Conservation (phyloP, 2,797 vertebrate genomes). For the Cynopterus sphinx region DNA sequence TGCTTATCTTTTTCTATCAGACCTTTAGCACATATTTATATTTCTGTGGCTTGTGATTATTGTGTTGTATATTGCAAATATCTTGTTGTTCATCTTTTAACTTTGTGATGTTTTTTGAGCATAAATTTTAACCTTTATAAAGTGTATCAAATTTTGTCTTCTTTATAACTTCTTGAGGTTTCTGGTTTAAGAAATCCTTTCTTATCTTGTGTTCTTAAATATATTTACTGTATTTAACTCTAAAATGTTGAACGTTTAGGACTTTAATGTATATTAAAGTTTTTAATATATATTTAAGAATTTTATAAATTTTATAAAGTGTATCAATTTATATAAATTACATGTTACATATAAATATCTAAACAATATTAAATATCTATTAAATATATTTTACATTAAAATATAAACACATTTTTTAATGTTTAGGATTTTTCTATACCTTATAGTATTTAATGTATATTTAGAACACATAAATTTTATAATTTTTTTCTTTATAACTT, state of each 20-base stretch:
- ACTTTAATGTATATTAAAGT: not conserved
- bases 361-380: not conserved
- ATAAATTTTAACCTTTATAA: conserved; percentile 1
- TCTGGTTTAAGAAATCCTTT: not conserved
- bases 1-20: not conserved
- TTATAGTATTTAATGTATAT: not conserved
- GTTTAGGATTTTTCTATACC: not conserved
- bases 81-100: not conserved
- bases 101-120: not conserved
- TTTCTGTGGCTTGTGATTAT: not conserved
- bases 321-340: not conserved
- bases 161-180: not conserved
- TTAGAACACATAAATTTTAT: not conserved
- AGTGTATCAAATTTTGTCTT: not conserved
- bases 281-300: not conserved
- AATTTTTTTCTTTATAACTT: not conserved
- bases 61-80: not conserved
- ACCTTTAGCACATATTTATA: not conserved
- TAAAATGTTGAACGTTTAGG: not conserved
- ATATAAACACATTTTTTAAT: not conserved
- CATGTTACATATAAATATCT: not conserved
- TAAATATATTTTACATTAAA: not conserved
- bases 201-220: not conserved
- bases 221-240: not conserved
- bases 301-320: not conserved